Base-by-base conservation (phyloP, 2,113 vertebrate species). In the Malurus melanocephalus region DNA sequence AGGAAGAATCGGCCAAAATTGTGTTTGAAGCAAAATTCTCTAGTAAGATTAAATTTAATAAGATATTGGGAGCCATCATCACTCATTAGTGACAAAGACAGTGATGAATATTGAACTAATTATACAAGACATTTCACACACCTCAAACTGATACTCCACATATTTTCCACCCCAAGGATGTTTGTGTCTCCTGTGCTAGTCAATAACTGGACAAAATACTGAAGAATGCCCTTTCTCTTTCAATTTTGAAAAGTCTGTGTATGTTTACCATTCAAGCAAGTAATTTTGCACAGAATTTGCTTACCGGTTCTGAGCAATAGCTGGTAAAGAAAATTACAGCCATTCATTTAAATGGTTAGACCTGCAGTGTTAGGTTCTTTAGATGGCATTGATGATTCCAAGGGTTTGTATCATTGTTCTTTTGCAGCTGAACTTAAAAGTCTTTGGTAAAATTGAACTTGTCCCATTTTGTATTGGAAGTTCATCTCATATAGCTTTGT, bases 301-400 rank as follows among this genome's bases (percentile, higher is more conserved):
- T 57, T 75, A 45, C 0, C 2, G 3, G 4, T n/a, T 61, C 40
- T 4, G 7, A 38, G 15, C 17, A 65, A 7, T 22, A 56, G 4
- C 4, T 59, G 16, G 26, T 28, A 72, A 61, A 17, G 85, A 87
- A 61, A 51, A 11, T 17, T 27, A 13, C 7, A 27, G 7, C 43
- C 7, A 57, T 49, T 42, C 45, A 4, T 52, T 86, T 53, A 90
- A 28, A 56, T 53, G 38, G 10, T 38, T 38, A 38, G 38, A 38
- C 38, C 18, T 49, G 13, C 0, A 5, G 7, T 49, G 9, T 42
- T 88, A 24, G 0, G 20, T 60, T 83, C 65, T 78, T 75, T 56
- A 79, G 75, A 67, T 38, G 9, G 6, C 15, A 75, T 17, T 59
- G 43, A 24, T 24, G 8, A 56, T 32, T 78, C 28, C 15, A 46